Evolutionary conservation across 1,140 invertebrate species (phyloP), one percentile per base, ranked within the genome.

Genomic region (Homarus americanus): DNA sequence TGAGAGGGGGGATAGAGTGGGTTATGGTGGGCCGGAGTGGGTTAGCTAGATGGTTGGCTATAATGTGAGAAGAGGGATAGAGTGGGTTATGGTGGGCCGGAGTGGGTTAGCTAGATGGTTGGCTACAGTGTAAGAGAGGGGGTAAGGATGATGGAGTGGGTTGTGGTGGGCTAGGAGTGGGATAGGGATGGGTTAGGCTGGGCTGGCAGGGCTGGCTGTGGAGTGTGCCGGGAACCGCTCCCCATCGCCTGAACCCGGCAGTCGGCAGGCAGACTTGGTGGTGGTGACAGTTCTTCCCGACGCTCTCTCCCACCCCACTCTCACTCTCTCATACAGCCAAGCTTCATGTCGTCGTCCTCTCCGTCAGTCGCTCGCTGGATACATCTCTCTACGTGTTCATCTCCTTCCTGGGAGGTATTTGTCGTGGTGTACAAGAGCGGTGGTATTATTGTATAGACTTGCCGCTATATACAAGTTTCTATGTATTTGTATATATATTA

Each of bases 181-280:
- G 5, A 15, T 5, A 15, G 5, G 44, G 44, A 49, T 5, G 44
- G 15, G 44, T 15, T 5, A 15, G 5, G 5, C 44, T 49, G 44
- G 44, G 5, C 44, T 49, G 44, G 44, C 44, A 5, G 44, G 44
- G 44, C 44, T 49, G 44, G 44, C 5, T 15, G 5, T 7, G 44
- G 44, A 5, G 5, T 7, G 44, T 5, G 76, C 41, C 28, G 41
- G 36, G 28, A 40, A 17, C 38, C 36, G 12, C 20, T n/a, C 58
- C 58, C 9, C 63, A 20, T 15, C 58, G 20, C n/a, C 40, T 63
- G 15, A 17, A n/a, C 40, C 69, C 82, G 63, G n/a, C 82, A 85
- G 82, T 85, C 82, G 82, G 82, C 82, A 73, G 82, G 82, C 82
- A 85, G 82, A 85, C 82, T 72, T 73, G 82, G 82, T 85, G 82